These are phyloP conservation scores for Aromia moschata DNA, from an alignment of 2,888 invertebrate genomes.

Conservation along the genomic window DNA sequence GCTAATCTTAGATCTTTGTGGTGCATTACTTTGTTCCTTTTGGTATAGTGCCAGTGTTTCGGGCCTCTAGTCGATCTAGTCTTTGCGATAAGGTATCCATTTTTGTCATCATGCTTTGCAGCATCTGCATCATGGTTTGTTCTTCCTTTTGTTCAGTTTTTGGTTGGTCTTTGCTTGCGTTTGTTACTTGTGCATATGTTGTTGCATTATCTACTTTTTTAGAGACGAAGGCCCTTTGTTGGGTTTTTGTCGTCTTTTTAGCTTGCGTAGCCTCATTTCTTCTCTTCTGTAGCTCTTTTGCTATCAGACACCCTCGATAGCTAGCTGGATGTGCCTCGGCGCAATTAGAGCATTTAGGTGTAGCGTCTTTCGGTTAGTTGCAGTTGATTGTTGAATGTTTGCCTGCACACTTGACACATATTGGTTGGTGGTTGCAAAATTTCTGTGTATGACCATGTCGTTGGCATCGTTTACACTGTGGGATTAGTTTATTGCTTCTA, in stretches of 20 bases:
- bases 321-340: neutral
- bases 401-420: neutral
- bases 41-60: neutral
- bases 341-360: neutral
- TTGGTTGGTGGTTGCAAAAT: too few relatives aligned
- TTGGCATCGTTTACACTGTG: too few relatives aligned
- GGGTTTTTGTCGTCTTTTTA: too few relatives aligned
- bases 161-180: neutral
- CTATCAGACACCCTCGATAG: neutral
- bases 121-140: neutral
- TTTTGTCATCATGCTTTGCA: neutral
- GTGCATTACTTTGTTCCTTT: neutral
- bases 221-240: too few relatives aligned
- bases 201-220: too few relatives aligned
- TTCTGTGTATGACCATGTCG: too few relatives aligned
- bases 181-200: neutral
- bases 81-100: neutral
- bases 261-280: neutral
- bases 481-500: too few relatives aligned
- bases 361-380: neutral
- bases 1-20: neutral
- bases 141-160: neutral
- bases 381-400: neutral
- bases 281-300: neutral
- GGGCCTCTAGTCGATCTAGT: neutral